Base-by-base conservation (phyloP, 2,113 vertebrate genomes). In the Pleuronectes platessa region DNA sequence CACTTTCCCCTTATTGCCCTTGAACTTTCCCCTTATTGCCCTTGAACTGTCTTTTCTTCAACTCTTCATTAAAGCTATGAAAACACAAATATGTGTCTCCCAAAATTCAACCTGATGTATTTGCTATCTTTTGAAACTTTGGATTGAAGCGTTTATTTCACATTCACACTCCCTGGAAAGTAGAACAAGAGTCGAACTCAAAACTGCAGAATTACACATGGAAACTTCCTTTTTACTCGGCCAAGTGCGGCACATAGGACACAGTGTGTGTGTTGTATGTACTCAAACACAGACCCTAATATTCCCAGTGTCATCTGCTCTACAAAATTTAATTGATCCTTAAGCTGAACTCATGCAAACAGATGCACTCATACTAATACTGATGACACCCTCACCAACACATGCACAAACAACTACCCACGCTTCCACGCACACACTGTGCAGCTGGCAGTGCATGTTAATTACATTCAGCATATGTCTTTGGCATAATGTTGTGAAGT, bases 401-500 rank as follows among this genome's bases (percentile, higher is more conserved):
- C 69, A 68, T 9, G 55, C 75, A 79, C 61, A 66, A 65, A 79
- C 12, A 24, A n/a, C 45, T 24, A 49, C 71, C 68, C 72, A 85
- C 70, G 20, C 74, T 55, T 17, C 10, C 23, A 59, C 71, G 67
- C 69, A 53, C 69, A 47, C 13, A 71, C 66, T n/a, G 37, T 55
- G 63, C 77, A 86, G 70, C 78, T 88, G 78, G 59, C 60, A 58
- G 12, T 31, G 45, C 68, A 56, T 21, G 24, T 51, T 88, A 66
- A 86, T 79, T 83, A 55, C 72, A 82, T 76, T 82, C 71, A 85
- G 75, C 81, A 88, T 86, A 85, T 91, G 88, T 82, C 71, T 85
- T 84, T 84, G 83, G 78, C 71, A 69, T 76, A 85, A 86, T 84
- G 81, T 72, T 72, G 69, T 73, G 77, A 84, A 87, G 72, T 86